Base-by-base conservation (phyloP, 2,888 invertebrate genomes). In the Drosophila nr. fundita region DNA sequence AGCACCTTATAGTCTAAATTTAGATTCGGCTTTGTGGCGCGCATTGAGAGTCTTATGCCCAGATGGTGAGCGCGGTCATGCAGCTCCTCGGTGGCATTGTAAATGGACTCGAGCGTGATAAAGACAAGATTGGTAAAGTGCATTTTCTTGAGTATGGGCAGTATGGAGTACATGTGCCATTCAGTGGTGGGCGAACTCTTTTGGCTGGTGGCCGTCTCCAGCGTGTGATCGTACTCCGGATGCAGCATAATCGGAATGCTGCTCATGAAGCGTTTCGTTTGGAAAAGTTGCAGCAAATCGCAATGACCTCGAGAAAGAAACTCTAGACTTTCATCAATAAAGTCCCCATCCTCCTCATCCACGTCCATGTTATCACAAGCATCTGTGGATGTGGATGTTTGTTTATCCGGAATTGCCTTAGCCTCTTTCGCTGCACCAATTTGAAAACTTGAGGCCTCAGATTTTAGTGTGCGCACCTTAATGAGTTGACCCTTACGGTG, bases 91-190 rank as follows among this genome's bases (percentile, higher is more conserved):
- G 80, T 58, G 0, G 63, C 81, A 71, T 91, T 89, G 60, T 92
- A 92, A 18, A 91, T 69, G 2, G 92, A 91, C 30, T 90, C 92
- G 2, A 91, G 58, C 0, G 89, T 82, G 0, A 91, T 59, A 18
- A 90, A 91, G 0, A 70, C 72, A 55, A 90, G 59, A 62, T 92
- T 91, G n/a, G 75, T 80, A 8, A 90, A 83, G 13, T 72, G 61
- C 0, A 74, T 52, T 0, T 83, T 66, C 68, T 90, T 91, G 11
- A 92, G 68, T 1, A 89, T 57, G 5, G 91, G 92, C 60, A 91
- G 59, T 13, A 91, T 76, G 2, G 91, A 87, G 69, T 92, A 92
- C 76, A 91, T 84, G 52, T 90, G 81, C 92, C 92, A 92, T 0
- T 69, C 27, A 6, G 72, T 78, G 27, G 60, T 59, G 0, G 86